phyloP scores from a whole-genome alignment of 2,113 vertebrate genomes.

The Tylochromis polylepis region DNA sequence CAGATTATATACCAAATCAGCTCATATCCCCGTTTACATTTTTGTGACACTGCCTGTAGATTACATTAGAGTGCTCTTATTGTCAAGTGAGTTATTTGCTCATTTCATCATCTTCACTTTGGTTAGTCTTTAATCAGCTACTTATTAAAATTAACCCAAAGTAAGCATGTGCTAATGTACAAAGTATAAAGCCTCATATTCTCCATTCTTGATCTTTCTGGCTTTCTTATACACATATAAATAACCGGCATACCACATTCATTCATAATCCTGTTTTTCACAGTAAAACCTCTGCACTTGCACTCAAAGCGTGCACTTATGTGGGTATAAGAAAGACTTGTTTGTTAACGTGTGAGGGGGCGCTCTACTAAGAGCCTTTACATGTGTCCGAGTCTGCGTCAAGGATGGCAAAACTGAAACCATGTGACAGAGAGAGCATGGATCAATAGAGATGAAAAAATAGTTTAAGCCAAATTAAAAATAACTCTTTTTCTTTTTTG shows the following conservation, averaged over 20 bases:
- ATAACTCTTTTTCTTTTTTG: neutral
- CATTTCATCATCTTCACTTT: neutral
- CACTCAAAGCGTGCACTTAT: conserved; percentile 21
- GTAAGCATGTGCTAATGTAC: neutral
- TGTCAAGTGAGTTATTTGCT: neutral
- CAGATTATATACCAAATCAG: neutral
- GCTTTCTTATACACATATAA: neutral
- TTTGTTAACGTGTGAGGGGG: neutral
- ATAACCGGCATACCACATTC: neutral
- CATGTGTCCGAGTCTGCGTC: neutral
- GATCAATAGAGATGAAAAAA: neutral
- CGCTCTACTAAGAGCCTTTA: neutral
- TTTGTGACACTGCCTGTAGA: neutral
- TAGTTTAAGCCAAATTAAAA: neutral
- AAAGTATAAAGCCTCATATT: neutral
- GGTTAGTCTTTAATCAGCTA: neutral
- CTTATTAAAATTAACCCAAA: neutral
- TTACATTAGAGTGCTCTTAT: neutral
- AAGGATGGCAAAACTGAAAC: neutral
- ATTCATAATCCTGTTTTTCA: conserved; percentile 37
- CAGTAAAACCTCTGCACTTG: neutral
- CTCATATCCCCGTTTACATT: neutral
- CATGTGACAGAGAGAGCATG: neutral
- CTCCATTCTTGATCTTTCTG: neutral
- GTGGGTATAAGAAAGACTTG: conserved; percentile 6